Percentiles rank a stretch among this genome's conserved stretches.
Conservation (phyloP, 2,113 vertebrate species). For the Verasper variegatus region DNA sequence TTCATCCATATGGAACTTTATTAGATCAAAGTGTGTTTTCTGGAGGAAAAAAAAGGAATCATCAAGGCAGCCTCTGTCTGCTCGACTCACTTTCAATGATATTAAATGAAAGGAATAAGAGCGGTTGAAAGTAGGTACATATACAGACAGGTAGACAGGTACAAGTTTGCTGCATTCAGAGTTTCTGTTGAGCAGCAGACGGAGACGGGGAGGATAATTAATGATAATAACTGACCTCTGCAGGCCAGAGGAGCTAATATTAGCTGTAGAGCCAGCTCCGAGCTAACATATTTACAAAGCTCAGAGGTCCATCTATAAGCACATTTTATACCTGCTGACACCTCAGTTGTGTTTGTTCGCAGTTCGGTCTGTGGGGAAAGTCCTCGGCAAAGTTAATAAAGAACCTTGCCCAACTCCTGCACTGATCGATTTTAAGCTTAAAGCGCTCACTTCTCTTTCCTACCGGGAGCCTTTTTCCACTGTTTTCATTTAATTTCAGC, state of each 20-base stretch:
- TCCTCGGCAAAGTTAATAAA: conserved; percentile 77
- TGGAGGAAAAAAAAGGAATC: neutral
- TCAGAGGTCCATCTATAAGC: conserved; percentile 66
- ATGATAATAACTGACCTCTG: conserved; percentile 63
- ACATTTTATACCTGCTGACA: conserved; percentile 77
- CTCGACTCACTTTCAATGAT: neutral
- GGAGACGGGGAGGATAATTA: conserved; percentile 57
- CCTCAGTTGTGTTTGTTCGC: conserved; percentile 72
- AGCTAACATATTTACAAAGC: conserved; percentile 73
- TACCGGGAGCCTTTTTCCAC: conserved; percentile 49
- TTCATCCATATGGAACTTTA: conserved; percentile 38
- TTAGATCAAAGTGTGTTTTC: conserved; percentile 38
- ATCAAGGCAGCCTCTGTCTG: neutral
- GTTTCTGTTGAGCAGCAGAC: conserved; percentile 34
- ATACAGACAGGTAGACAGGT: neutral
- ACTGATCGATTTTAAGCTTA: conserved; percentile 71
- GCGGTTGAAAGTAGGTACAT: neutral
- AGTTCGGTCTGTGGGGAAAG: conserved; percentile 58
- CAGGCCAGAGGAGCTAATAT: conserved; percentile 52
- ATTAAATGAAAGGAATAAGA: neutral
- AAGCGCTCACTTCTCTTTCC: conserved; percentile 52
- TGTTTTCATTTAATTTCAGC: conserved; percentile 72
- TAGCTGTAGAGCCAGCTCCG: conserved; percentile 54
- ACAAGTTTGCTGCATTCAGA: conserved; percentile 42
- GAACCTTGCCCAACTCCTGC: conserved; percentile 55